These are phyloP conservation scores for Syngnathus rostellatus DNA, from an alignment of 2,797 vertebrate species.

Conservation along the genomic window DNA sequence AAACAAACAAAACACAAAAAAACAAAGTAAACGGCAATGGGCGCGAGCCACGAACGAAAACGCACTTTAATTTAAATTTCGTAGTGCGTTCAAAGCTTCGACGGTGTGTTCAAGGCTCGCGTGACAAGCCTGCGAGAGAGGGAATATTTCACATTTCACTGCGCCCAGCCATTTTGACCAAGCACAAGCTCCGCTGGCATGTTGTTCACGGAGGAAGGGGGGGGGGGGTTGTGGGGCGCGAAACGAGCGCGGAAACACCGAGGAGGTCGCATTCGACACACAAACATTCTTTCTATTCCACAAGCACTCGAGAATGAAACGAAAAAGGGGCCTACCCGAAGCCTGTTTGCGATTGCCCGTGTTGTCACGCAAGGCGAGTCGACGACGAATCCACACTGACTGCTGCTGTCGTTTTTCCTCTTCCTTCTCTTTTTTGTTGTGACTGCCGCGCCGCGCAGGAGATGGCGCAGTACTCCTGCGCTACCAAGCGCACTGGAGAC, in stretches of 20 bases:
- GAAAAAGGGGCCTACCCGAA: constrained; percentile 51
- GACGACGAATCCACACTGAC: constrained; percentile 59
- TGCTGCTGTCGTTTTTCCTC: constrained; percentile 64
- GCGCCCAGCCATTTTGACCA: constrained; percentile 70
- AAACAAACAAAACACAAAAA: not conserved
- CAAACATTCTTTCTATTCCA: constrained; percentile 13
- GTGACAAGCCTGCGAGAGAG: constrained; percentile 13
- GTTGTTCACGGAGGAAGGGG: constrained; percentile 32
- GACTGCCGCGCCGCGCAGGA: constrained; percentile 48
- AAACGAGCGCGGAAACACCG: not conserved
- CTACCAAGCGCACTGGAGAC: constrained; percentile 53
- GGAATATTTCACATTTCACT: constrained; percentile 67
- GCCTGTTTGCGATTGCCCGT: constrained; percentile 54
- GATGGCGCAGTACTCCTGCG: constrained; percentile 34
- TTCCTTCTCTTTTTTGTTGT: constrained; percentile 68
- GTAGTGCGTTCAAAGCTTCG: not conserved
- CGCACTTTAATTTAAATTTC: not conserved
- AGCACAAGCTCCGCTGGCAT: constrained; percentile 62
- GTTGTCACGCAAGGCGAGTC: constrained; percentile 66
- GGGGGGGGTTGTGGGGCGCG: not conserved
- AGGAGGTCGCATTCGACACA: constrained; percentile 47
- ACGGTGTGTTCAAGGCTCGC: not conserved
- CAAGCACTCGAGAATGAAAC: constrained; percentile 7
- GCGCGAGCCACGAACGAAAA: constrained; percentile 25
- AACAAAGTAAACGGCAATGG: constrained; percentile 4